These are phyloP conservation scores for Eudasyphora cyanicolor DNA, from an alignment of 2,888 invertebrate genomes.

Conservation along the genomic window DNA sequence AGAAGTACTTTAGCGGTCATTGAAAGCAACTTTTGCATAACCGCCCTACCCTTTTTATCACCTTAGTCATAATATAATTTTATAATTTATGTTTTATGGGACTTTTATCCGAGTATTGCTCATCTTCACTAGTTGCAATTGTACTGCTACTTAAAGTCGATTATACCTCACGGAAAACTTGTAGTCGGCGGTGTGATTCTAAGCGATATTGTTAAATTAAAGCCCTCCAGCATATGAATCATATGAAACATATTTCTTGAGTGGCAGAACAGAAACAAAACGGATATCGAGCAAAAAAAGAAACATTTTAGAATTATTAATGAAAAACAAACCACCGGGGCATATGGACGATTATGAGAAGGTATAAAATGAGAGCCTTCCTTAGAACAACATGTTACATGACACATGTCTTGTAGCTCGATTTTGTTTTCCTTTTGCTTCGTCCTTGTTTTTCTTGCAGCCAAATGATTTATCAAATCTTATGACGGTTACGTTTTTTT, in stretches of 20 bases:
- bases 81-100: too few relatives aligned
- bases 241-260: conserved; percentile 2
- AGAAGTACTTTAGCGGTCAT: too few relatives aligned
- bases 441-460: not conserved
- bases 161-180: not conserved
- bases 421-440: not conserved
- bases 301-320: conserved; percentile 30
- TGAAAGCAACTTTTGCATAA: too few relatives aligned
- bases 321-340: conserved; percentile 15
- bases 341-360: too few relatives aligned
- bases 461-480: conserved; percentile 46
- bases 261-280: not conserved
- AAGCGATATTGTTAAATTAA: not conserved
- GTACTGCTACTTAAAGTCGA: not conserved
- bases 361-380: not conserved
- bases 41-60: too few relatives aligned
- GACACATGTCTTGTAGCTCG: conserved; percentile 25
- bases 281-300: conserved; percentile 4
- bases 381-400: conserved; percentile 39
- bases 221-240: conserved; percentile 22
- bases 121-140: too few relatives aligned
- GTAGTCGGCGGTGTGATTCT: too few relatives aligned
- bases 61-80: too few relatives aligned
- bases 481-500: conserved; percentile 35
- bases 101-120: too few relatives aligned